Base-by-base conservation (phyloP, 1,140 invertebrate species). In the Agraylea sexmaculata region DNA sequence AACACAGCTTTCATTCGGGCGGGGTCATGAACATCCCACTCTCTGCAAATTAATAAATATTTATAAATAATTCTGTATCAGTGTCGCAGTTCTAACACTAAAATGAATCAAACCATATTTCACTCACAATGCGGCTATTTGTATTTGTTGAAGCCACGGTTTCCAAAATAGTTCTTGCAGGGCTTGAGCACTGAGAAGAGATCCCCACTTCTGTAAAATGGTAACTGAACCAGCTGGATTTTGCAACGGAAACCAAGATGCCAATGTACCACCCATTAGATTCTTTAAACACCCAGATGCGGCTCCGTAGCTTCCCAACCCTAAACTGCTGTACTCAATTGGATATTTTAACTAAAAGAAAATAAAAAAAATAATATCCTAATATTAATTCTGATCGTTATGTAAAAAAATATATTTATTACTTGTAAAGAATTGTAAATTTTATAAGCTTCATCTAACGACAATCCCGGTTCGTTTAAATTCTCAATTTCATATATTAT, bases 1-100 rank as follows among this genome's bases (percentile, higher is more conserved):
- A 97, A 52, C 3, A 95, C 60, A 16, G 75, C 73, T 4, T 93
- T 75, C 67, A 98, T 71, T 0, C 74, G 67, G 8, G 81, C 76
- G 53, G 77, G 75, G 31, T 77, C 60, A 36, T 85, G 73, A 18
- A 82, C 80, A 53, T 82, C 76, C 87, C 86, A 90, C 12, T 44
- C 42, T 12, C 61, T 66, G 38, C n/a, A 29, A 45, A 11, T 37
- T 37, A 27, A 35, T 36, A 10, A 21, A 18, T 36, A 7, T 18
- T 36, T 11, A 36, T 8, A 28, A 21, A 20, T 12, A 34, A 17
- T 36, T 34, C 23, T 42, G n/a, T n/a, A n/a, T n/a, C n/a, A n/a
- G n/a, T n/a, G n/a, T n/a, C n/a, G n/a, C n/a, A n/a, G n/a, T n/a
- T 18, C 28, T 17, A 18, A 18, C 18, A 18, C 15, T 6, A 39